These are phyloP conservation scores for Hormaphis cornu DNA, from an alignment of 1,140 invertebrate species.

Conservation along the genomic window DNA sequence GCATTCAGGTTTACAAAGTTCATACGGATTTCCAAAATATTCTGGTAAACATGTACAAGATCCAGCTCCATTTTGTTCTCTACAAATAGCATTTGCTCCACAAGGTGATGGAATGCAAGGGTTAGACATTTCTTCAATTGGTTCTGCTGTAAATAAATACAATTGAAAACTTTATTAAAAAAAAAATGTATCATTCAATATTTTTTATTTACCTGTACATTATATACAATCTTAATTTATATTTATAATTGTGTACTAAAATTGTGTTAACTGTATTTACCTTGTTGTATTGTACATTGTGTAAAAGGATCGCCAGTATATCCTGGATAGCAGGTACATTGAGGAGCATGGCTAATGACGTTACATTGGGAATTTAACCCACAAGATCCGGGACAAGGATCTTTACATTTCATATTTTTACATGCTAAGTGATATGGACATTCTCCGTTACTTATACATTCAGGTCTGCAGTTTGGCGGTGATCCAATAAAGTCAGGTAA, in stretches of 20 bases:
- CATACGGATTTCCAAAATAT: constrained; percentile 45
- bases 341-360: constrained; percentile 45
- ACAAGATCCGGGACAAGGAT: constrained; percentile 48
- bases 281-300: constrained; percentile 46
- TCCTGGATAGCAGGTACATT: constrained; percentile 46
- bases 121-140: constrained; percentile 37
- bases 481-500: constrained; percentile 55
- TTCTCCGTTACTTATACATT: constrained; percentile 60
- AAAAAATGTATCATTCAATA: background rate
- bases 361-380: constrained; percentile 48
- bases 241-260: constrained; percentile 34
- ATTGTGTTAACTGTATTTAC: constrained; percentile 43
- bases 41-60: constrained; percentile 45
- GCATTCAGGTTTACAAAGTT: constrained; percentile 46
- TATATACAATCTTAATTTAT: constrained; percentile 39
- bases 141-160: constrained; percentile 35
- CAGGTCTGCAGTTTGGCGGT: constrained; percentile 62
- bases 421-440: constrained; percentile 49
- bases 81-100: constrained; percentile 53
- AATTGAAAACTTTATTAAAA: background rate
- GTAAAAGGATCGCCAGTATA: constrained; percentile 48
- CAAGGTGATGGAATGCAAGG: constrained; percentile 49
- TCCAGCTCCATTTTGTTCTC: constrained; percentile 50
- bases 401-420: constrained; percentile 45
- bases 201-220: constrained; percentile 42